Evolutionary conservation across 1,140 invertebrate species (phyloP).

Genomic region (Bemisia tabaci): DNA sequence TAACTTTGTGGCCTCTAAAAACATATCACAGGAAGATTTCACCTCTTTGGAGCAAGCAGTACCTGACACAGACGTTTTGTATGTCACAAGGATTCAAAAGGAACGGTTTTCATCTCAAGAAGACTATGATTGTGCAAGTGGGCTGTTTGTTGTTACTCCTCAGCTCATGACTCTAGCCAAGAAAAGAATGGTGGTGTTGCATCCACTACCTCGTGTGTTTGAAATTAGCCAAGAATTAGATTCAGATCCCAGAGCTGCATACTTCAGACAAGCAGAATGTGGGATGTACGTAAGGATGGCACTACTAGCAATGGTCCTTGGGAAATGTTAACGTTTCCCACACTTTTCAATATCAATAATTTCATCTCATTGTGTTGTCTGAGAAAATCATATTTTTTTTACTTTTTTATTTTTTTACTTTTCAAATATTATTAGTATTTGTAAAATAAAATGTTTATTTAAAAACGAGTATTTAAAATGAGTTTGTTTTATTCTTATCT

Average conservation of each 20-base stretch:
- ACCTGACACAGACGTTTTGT: constrained; percentile 88
- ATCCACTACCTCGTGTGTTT: constrained; percentile 86
- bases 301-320: constrained; percentile 79
- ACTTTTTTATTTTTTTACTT: too few relatives aligned
- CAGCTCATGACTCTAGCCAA: constrained; percentile 91
- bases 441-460: too few relatives aligned
- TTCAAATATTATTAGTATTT: too few relatives aligned
- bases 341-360: too few relatives aligned
- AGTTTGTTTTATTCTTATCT: too few relatives aligned
- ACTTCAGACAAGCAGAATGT: constrained; percentile 94
- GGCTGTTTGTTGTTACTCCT: constrained; percentile 80
- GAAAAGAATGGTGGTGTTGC: constrained; percentile 89
- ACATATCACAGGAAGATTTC: constrained; percentile 62
- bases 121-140: constrained; percentile 80
- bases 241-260: constrained; percentile 88
- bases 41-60: constrained; percentile 66
- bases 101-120: constrained; percentile 75
- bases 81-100: constrained; percentile 94
- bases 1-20: constrained; percentile 60
- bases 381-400: too few relatives aligned
- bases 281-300: constrained; percentile 99
- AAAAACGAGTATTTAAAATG: too few relatives aligned
- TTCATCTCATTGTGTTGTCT: too few relatives aligned
- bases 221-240: constrained; percentile 94
- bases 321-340: constrained; percentile 31